Evolutionary conservation across 2,797 vertebrate genomes (phyloP), one percentile per base, ranked within the genome.

Genomic region (Neosilurus mollespiculum): DNA sequence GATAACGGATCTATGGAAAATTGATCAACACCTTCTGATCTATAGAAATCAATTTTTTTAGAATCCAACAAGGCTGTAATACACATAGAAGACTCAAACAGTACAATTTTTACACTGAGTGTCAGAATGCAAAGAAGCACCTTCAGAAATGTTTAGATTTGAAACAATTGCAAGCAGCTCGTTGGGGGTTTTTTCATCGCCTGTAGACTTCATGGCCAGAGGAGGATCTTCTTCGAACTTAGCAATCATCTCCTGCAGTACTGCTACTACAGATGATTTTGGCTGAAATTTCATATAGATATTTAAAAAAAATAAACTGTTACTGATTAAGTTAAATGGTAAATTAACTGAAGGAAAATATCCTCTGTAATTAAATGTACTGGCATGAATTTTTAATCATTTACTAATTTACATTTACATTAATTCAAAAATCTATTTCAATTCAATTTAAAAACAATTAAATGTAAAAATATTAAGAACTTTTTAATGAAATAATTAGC

Each of bases 221-320:
- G 98, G 98, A 14, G 97, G 97, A 30, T 97, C 96, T 85, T 96
- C 95, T 88, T 97, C 95, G 93, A 99, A 99, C 89, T 97, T 97
- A 67, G 89, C 67, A 61, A 92, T 95, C 98, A 99, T 99, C 94
- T 99, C 97, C 77, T 88, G 91, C 90, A 98, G 92, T 84, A 99
- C 94, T 49, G 89, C 91, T 80, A 92, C 91, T 43, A 98, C 91
- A 4, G 95, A 93, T 10, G 97, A 97, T 87, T 96, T 98, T 67
- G 97, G 98, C 98, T 99, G 89, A 59, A 16, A 14, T 22, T 61
- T 69, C 4, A 81, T 1, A 18, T 72, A 62, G 87, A 81, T 34
- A 79, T 51, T 4, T 37, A 26, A 24, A 34, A 69, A n/a, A 22
- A 1, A 16, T n/a, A 0, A 7, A 0, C 0, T 1, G 18, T 30